These are phyloP conservation scores for Hymenochirus boettgeri DNA, from an alignment of 2,113 vertebrate genomes.

Conservation along the genomic window DNA sequence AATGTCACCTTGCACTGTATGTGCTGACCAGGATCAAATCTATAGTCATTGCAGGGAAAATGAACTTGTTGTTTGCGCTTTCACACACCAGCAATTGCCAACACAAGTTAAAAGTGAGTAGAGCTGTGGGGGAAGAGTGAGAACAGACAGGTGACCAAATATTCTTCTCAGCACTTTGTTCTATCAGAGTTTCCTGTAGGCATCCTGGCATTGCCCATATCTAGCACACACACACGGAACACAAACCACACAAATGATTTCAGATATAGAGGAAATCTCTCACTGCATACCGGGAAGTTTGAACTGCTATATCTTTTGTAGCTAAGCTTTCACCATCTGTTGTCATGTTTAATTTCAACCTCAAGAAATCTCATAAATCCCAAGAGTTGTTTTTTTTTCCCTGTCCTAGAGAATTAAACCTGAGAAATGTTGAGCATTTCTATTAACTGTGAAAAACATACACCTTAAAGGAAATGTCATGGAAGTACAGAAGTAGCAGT, in stretches of 20 bases:
- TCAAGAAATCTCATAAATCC: constrained; percentile 31
- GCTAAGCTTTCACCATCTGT: constrained; percentile 42
- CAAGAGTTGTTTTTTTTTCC: background rate
- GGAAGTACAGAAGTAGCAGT: too few species aligned
- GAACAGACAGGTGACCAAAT: constrained; percentile 33
- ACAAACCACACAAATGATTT: background rate
- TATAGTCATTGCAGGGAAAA: background rate
- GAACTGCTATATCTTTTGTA: constrained; percentile 30
- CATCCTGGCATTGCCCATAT: constrained; percentile 19
- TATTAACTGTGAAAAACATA: too few species aligned
- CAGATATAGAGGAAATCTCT: constrained; percentile 19
- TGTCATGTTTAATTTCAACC: constrained; percentile 27
- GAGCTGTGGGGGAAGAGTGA: constrained; percentile 13
- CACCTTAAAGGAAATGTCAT: too few species aligned
- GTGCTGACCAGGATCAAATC: background rate
- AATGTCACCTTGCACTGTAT: background rate
- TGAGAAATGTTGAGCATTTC: too few species aligned
- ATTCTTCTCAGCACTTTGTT: background rate
- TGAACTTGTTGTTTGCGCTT: background rate
- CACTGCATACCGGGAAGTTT: constrained; percentile 30
- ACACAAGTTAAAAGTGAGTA: background rate
- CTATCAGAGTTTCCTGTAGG: background rate
- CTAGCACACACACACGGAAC: constrained; percentile 14
- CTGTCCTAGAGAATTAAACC: too few species aligned
- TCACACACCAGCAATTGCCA: background rate